phyloP scores from a whole-genome alignment of 2,797 vertebrate genomes.

The Saxicola maurus region DNA sequence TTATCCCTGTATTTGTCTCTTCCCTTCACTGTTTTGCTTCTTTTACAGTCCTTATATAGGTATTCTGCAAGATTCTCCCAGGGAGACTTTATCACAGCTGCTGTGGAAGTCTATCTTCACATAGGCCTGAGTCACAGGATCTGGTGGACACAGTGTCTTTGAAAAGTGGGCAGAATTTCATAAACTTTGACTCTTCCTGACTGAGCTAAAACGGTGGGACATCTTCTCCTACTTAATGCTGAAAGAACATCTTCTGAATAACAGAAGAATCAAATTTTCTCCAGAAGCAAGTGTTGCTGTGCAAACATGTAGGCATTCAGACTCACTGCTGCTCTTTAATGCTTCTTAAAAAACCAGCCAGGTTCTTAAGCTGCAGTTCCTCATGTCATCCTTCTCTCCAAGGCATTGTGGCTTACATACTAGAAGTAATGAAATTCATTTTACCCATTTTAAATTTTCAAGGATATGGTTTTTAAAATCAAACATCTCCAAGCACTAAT shows the following conservation, averaged over 20 bases:
- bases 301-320: neutral
- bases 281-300: neutral
- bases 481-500: neutral
- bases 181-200: neutral
- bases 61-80: neutral
- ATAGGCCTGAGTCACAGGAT: neutral
- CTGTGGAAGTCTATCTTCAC: neutral
- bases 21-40: neutral
- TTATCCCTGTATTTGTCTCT: neutral
- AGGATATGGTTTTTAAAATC: neutral
- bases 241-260: neutral
- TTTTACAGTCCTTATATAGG: neutral
- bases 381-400: neutral
- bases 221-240: neutral
- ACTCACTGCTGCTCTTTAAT: neutral
- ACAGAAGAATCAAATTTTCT: neutral
- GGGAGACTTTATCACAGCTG: neutral
- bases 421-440: neutral
- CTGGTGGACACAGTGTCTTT: neutral
- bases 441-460: conserved; percentile 9
- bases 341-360: neutral
- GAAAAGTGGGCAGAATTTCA: neutral
- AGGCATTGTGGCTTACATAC: neutral
- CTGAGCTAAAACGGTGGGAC: neutral
- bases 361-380: neutral